phyloP scores from a whole-genome alignment of 2,113 vertebrate species.

The Xerus inauris region DNA sequence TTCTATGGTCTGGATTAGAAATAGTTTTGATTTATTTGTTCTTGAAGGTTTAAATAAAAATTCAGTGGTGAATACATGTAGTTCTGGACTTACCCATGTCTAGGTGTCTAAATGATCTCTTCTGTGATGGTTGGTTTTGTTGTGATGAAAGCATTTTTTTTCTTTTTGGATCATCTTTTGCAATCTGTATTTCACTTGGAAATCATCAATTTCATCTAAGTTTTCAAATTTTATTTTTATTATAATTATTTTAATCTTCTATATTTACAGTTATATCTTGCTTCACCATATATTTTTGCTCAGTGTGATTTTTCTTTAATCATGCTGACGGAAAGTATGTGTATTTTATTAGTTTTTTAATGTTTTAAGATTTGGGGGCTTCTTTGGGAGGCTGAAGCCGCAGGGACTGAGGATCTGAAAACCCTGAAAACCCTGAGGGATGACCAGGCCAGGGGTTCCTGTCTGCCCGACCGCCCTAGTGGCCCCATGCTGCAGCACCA shows the following conservation, averaged over 20 bases:
- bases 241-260: background rate
- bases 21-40: background rate
- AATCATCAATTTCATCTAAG: background rate
- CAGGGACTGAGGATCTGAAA: too few relatives aligned
- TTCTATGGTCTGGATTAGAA: background rate
- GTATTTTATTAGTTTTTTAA: background rate
- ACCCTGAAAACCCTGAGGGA: too few relatives aligned
- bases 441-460: too few relatives aligned
- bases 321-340: background rate
- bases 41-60: background rate
- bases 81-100: background rate
- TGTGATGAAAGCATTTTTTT: background rate
- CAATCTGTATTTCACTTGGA: slow-evolving; percentile 3
- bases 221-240: background rate
- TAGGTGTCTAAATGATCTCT: background rate
- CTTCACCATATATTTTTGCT: background rate
- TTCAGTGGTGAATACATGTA: background rate
- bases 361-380: background rate
- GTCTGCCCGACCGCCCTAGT: too few relatives aligned
- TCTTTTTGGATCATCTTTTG: background rate
- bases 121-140: background rate
- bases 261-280: background rate
- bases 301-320: background rate
- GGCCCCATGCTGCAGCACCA: too few relatives aligned
- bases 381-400: too few relatives aligned